Percentiles rank a stretch among this genome's conserved stretches.
Evolutionary conservation across 2,797 vertebrate species (phyloP).

Genomic region (Siniperca scherzeri): DNA sequence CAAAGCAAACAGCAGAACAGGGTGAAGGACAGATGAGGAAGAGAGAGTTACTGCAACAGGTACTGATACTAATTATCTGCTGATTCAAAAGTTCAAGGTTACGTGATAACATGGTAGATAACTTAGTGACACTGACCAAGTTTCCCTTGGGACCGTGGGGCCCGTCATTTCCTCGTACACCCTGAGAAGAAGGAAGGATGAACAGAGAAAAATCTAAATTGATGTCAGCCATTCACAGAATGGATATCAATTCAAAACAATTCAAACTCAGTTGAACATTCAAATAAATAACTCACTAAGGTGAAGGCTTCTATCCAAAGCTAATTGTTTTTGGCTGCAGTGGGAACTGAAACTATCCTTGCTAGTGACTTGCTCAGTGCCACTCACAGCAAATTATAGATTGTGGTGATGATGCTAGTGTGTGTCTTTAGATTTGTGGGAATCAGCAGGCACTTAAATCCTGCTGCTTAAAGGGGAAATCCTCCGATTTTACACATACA

Average conservation of each 20-base stretch:
- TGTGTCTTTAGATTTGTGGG: not conserved
- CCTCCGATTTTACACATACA: not conserved
- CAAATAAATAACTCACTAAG: not conserved
- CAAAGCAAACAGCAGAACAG: not conserved
- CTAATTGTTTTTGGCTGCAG: too few relatives aligned
- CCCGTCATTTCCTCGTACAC: conserved; percentile 93
- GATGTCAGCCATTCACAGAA: not conserved
- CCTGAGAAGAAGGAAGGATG: conserved; percentile 77
- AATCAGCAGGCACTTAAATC: not conserved
- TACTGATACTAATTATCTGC: not conserved
- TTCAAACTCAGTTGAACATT: not conserved
- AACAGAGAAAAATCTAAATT: conserved; percentile 1
- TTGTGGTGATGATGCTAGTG: not conserved
- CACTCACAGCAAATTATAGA: not conserved
- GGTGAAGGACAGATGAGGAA: not conserved
- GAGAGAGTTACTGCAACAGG: not conserved
- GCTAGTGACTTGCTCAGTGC: not conserved
- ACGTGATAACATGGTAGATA: not conserved
- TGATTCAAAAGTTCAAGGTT: not conserved
- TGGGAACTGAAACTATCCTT: not conserved
- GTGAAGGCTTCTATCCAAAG: not conserved
- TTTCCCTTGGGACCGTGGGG: conserved; percentile 93
- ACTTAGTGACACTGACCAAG: conserved; percentile 85
- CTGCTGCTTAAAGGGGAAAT: not conserved
- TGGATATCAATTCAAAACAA: not conserved